Percentiles rank a stretch among this genome's conserved stretches.
These are phyloP conservation scores for Caenorhabditis imperialis DNA, from an alignment of 2,888 invertebrate genomes.

Conservation along the genomic window DNA sequence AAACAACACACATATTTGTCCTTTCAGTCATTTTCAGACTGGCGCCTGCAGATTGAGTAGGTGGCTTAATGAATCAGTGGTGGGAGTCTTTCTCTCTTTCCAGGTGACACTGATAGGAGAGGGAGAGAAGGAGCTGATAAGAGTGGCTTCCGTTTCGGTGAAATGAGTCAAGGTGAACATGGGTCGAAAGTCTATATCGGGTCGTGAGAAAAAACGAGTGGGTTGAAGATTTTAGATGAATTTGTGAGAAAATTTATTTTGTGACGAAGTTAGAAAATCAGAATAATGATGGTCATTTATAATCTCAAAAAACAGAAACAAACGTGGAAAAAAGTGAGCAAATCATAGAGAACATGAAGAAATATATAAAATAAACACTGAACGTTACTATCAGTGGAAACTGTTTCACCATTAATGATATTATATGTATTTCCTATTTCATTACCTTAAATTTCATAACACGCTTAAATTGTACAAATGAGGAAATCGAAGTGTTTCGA, in stretches of 20 bases:
- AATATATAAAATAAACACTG: no score
- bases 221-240: not conserved
- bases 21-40: conserved; percentile 31
- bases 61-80: conserved; percentile 27
- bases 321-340: no score
- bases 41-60: not conserved
- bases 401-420: no score
- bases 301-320: no score
- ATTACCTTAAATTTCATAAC: conserved; percentile 22
- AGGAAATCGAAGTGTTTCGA: conserved; percentile 10
- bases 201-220: not conserved
- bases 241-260: no score
- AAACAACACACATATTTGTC: conserved; percentile 10
- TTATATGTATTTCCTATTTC: no score
- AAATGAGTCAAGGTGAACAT: conserved; percentile 7
- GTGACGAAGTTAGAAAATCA: no score
- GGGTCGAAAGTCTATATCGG: not conserved
- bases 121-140: conserved; percentile 14
- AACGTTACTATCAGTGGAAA: no score
- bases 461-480: conserved; percentile 9
- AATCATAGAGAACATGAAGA: no score
- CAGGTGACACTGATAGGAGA: conserved; percentile 11
- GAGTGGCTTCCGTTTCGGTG: conserved; percentile 24
- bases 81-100: conserved; percentile 20
- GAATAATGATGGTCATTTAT: no score